phyloP scores from a whole-genome alignment of 2,797 vertebrate species.

The Bovichtus variegatus region DNA sequence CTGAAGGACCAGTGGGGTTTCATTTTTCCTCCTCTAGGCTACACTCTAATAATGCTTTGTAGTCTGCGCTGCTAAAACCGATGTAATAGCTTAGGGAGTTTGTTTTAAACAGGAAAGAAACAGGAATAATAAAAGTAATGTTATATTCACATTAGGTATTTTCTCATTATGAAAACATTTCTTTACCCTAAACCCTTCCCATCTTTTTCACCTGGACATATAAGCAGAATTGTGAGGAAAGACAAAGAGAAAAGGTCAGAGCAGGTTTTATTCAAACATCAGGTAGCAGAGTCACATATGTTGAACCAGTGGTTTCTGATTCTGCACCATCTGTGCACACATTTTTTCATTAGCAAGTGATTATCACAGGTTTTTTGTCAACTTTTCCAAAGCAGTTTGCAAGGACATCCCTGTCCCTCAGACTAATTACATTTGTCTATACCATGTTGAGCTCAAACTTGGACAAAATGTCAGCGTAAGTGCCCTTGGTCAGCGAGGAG shows the following conservation, averaged over 20 bases:
- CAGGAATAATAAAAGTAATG: constrained; percentile 65
- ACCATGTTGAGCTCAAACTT: constrained; percentile 40
- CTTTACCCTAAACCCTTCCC: constrained; percentile 16
- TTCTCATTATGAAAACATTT: constrained; percentile 48
- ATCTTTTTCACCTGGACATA: neutral
- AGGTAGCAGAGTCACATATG: constrained; percentile 25
- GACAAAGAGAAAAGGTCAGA: constrained; percentile 28
- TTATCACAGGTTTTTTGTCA: constrained; percentile 15
- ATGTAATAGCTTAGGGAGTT: constrained; percentile 69
- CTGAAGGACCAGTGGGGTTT: constrained; percentile 57
- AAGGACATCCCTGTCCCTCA: constrained; percentile 27
- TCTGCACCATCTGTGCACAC: constrained; percentile 18
- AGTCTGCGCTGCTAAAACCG: constrained; percentile 56
- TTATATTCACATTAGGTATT: constrained; percentile 51
- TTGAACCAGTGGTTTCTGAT: constrained; percentile 3
- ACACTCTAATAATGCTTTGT: constrained; percentile 60
- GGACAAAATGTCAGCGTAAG: constrained; percentile 32
- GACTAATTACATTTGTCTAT: neutral
- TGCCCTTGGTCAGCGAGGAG: constrained; percentile 61
- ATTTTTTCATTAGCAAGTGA: constrained; percentile 15
- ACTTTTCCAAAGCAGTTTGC: constrained; percentile 11
- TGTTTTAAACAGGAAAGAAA: constrained; percentile 57
- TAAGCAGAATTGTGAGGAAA: neutral
- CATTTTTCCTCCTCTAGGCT: constrained; percentile 55
- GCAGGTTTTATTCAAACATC: constrained; percentile 18